Conservation (phyloP, 2,797 vertebrate species). For the Coendou prehensilis region DNA sequence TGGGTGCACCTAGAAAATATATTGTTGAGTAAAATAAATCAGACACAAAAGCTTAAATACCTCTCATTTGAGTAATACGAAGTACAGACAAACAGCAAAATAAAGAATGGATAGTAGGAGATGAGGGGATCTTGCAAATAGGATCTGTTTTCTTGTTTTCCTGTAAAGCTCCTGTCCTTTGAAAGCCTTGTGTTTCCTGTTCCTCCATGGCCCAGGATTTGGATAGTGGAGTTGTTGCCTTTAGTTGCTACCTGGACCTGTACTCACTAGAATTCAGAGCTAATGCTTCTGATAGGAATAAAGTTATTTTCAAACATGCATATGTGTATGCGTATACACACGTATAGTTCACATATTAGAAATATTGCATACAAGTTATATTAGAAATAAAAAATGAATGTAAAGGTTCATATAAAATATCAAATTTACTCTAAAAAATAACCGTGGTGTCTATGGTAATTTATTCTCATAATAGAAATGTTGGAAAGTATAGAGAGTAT, state of each 20-base stretch:
- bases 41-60: neutral
- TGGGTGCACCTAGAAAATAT: neutral
- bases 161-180: neutral
- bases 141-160: constrained; percentile 11
- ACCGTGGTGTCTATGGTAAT: neutral
- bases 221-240: neutral
- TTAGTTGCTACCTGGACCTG: neutral
- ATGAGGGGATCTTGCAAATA: neutral
- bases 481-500: constrained; percentile 27
- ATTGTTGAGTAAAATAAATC: neutral
- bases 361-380: neutral
- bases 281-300: neutral
- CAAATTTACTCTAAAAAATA: constrained; percentile 23
- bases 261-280: neutral
- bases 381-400: constrained; percentile 34
- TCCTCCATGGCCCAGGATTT: neutral
- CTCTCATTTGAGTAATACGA: neutral
- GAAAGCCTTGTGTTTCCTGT: neutral
- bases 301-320: neutral
- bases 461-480: neutral
- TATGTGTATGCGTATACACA: neutral
- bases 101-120: neutral
- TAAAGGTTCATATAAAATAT: constrained; percentile 33
- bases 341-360: constrained; percentile 13
- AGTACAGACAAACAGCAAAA: neutral